phyloP scores from a whole-genome alignment of 2,113 vertebrate species.

The Microcebus griseorufus region DNA sequence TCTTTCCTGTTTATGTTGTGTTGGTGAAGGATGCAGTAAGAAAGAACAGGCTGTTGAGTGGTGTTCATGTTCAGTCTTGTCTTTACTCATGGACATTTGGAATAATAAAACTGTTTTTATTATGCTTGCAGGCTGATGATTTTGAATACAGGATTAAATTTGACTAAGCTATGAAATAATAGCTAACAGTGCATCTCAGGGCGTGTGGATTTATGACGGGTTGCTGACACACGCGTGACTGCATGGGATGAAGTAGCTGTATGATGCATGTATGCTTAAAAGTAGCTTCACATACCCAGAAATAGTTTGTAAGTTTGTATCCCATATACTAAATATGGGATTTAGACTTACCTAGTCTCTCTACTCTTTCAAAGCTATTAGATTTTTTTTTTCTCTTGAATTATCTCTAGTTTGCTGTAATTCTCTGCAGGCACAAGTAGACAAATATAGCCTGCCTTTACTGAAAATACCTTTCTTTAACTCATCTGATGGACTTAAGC shows the following conservation, averaged over 20 bases:
- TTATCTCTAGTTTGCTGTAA: conserved; percentile 30
- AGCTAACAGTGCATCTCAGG: not conserved
- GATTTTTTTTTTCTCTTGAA: not conserved
- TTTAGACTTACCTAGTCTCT: conserved; percentile 7
- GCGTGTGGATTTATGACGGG: not conserved
- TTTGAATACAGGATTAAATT: conserved; percentile 29
- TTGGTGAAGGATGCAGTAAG: not conserved
- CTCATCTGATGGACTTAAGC: conserved; percentile 16
- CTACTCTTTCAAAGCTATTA: conserved; percentile 2
- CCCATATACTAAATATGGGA: not conserved
- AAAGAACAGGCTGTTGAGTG: not conserved
- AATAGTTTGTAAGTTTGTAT: not conserved
- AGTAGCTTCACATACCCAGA: not conserved
- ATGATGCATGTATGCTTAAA: not conserved
- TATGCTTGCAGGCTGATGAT: not conserved
- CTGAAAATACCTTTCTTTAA: conserved; percentile 13
- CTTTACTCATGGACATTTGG: not conserved
- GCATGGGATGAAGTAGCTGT: not conserved
- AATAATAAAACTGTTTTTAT: not conserved
- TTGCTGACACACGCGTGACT: not conserved
- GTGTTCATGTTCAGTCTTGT: not conserved
- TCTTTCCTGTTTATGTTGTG: not conserved
- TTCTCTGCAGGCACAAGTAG: conserved; percentile 4
- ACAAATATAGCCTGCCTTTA: not conserved
- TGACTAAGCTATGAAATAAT: not conserved